phyloP scores from a whole-genome alignment of 1,140 invertebrate genomes.

The Oryctes rhinoceros region DNA sequence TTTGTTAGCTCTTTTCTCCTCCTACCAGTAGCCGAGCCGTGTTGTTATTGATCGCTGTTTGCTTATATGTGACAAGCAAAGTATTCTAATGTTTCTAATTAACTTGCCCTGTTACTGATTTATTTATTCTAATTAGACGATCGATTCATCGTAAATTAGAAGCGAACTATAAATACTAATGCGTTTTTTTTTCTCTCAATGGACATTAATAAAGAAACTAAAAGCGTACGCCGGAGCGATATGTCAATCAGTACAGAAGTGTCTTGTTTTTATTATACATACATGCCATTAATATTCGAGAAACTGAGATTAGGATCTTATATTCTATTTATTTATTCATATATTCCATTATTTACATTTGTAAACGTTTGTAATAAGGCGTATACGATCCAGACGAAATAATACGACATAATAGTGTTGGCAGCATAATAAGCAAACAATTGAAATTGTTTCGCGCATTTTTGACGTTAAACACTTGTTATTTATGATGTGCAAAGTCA shows the following conservation, averaged over 20 bases:
- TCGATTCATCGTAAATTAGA: background rate
- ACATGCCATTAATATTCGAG: slow-evolving; percentile 1
- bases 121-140: slow-evolving; percentile 28
- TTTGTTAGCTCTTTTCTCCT: background rate
- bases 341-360: slow-evolving; percentile 34
- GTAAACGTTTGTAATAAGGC: slow-evolving; percentile 28
- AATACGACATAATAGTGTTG: slow-evolving; percentile 14
- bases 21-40: background rate
- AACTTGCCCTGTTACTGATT: background rate
- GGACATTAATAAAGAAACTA: background rate
- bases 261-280: background rate
- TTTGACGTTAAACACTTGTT: slow-evolving; percentile 4
- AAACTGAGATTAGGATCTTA: slow-evolving; percentile 26
- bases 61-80: background rate
- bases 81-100: slow-evolving; percentile 7
- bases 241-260: slow-evolving; percentile 21
- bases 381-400: background rate
- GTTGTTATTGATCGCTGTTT: background rate
- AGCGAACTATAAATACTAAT: slow-evolving; percentile 19
- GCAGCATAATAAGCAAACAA: slow-evolving; percentile 26
- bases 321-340: slow-evolving; percentile 32
- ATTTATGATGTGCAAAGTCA: slow-evolving; percentile 25
- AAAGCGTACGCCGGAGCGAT: background rate
- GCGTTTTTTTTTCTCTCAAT: background rate
- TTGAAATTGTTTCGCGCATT: slow-evolving; percentile 1